phyloP scores from a whole-genome alignment of 2,797 vertebrate genomes.

The Mastacembelus armatus region DNA sequence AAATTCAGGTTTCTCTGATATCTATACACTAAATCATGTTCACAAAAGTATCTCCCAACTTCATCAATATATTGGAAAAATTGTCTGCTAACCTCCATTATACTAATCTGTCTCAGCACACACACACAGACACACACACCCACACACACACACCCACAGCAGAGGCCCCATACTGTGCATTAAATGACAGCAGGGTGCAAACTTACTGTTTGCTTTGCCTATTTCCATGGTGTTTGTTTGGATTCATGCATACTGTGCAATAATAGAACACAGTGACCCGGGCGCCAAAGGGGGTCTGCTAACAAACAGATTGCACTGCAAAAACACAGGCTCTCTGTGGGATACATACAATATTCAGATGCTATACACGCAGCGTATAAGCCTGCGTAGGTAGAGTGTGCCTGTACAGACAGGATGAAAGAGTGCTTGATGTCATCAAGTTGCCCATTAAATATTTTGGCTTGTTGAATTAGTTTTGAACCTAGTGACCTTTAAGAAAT shows the following conservation, averaged over 20 bases:
- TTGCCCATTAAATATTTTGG: slow-evolving; percentile 23
- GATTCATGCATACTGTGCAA: slow-evolving; percentile 64
- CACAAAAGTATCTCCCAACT: slow-evolving; percentile 12
- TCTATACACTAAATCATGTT: not conserved
- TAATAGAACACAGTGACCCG: slow-evolving; percentile 71
- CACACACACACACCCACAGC: slow-evolving; percentile 9
- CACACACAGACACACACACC: slow-evolving; percentile 11
- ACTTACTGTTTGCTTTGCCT: slow-evolving; percentile 60
- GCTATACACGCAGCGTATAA: slow-evolving; percentile 20
- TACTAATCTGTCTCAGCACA: slow-evolving; percentile 8
- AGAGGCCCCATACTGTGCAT: slow-evolving; percentile 49
- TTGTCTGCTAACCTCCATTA: slow-evolving; percentile 35
- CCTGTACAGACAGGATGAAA: slow-evolving; percentile 41
- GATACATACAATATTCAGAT: slow-evolving; percentile 35
- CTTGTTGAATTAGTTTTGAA: slow-evolving; percentile 2
- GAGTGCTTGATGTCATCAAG: slow-evolving; percentile 5
- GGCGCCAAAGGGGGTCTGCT: slow-evolving; percentile 66
- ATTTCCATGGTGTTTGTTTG: slow-evolving; percentile 62
- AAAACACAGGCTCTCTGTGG: slow-evolving; percentile 47
- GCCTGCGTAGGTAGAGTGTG: slow-evolving; percentile 12
- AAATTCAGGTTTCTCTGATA: not conserved
- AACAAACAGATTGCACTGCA: slow-evolving; percentile 55
- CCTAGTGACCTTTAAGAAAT: slow-evolving; percentile 8
- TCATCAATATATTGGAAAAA: slow-evolving; percentile 39
- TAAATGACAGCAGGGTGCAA: slow-evolving; percentile 65